Evolutionary conservation across 1,140 invertebrate genomes (phyloP), one percentile per base, ranked within the genome.

Genomic region (Musca domestica): DNA sequence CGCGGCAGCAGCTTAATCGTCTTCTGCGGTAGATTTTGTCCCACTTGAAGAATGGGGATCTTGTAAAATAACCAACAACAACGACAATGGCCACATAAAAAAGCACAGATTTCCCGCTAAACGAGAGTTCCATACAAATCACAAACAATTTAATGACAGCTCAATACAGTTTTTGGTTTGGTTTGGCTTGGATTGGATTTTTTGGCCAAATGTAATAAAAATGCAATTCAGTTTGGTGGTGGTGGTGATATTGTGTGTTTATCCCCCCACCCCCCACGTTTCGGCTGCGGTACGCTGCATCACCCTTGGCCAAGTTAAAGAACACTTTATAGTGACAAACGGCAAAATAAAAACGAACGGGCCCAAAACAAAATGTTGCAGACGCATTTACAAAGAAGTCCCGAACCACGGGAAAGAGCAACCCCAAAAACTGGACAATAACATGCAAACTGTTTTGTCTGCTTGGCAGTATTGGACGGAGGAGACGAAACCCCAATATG

Each of bases 111-210:
- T 61, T 61, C 56, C 56, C 56, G 56, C 56, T 61, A 61, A 61
- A 61, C 27, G 56, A 61, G 27, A 61, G 56, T 61, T 61, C 34
- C 56, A 61, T 61, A 61, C 56, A 61, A 61, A 61, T 61, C 56
- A 61, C 56, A 61, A 61, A 61, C 27, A 61, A 61, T 61, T 61
- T 61, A 61, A 61, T 61, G 56, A 61, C 56, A 61, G 56, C 56
- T 61, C 56, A 61, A 61, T 61, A 61, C 56, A 61, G 56, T 61
- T 61, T 22, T 41, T 61, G 19, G 54, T 58, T 23, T 58, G 17
- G 30, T 41, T 25, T 25, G 0, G 22, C n/a, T 56, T 56, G 23
- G 14, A 56, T 56, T 41, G n/a, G 25, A 58, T 58, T 58, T 27
- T 58, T 61, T 61, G 56, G 30, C 56, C 56, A 61, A 61, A 61